A percentile compares a stretch with the other conserved stretches of the same genome.
These are phyloP conservation scores for Bombus turneri DNA, from an alignment of 1,140 invertebrate genomes.

Conservation along the genomic window DNA sequence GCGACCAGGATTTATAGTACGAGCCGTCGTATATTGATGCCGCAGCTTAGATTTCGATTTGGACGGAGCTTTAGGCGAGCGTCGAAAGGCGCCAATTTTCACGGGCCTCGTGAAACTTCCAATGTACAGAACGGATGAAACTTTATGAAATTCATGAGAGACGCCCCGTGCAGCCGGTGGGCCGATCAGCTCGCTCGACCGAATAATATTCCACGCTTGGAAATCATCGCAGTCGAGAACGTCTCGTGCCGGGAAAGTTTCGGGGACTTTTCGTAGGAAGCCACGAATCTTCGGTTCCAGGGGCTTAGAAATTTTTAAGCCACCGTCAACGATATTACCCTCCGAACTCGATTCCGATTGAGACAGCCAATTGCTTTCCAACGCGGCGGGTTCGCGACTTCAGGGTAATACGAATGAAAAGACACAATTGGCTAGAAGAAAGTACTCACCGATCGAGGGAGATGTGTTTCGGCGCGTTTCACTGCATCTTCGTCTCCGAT, in stretches of 20 bases:
- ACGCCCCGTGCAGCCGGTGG: conserved; percentile 25
- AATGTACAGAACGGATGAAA: conserved; percentile 65
- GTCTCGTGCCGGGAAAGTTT: conserved; percentile 10
- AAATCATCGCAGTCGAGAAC: conserved; percentile 46
- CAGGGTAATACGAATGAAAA: background rate
- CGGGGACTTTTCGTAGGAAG: conserved; percentile 40
- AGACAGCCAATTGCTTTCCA: background rate
- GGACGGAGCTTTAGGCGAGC: conserved; percentile 51
- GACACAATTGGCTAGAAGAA: background rate
- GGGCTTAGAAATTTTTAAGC: conserved; percentile 36
- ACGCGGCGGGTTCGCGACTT: background rate
- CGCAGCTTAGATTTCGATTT: conserved; percentile 66
- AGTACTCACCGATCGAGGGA: conserved; percentile 18
- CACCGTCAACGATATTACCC: conserved; percentile 4
- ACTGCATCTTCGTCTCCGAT: conserved; percentile 21
- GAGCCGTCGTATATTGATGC: conserved; percentile 40
- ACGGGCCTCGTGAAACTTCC: conserved; percentile 58
- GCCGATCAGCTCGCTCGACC: background rate
- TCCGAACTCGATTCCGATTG: background rate
- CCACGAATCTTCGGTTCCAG: conserved; percentile 26
- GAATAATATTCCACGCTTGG: conserved; percentile 27
- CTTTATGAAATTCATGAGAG: conserved; percentile 70
- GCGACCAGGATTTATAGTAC: conserved; percentile 54
- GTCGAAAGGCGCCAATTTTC: conserved; percentile 65
- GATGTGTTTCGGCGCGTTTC: background rate